phyloP scores from a whole-genome alignment of 2,888 invertebrate species.

The Campopleginae sp. region DNA sequence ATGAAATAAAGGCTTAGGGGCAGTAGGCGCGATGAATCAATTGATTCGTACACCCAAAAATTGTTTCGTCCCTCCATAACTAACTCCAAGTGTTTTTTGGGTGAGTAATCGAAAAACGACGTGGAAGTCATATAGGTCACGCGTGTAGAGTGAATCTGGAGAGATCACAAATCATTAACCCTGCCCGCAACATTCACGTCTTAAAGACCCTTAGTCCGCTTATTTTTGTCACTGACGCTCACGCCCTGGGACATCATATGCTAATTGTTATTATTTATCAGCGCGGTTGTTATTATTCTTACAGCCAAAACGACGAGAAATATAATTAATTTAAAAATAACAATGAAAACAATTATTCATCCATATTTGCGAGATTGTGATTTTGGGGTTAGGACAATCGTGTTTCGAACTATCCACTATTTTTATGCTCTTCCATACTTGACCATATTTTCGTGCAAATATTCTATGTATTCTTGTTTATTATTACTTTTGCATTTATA shows the following conservation, averaged over 20 bases:
- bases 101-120: conserved; percentile 5
- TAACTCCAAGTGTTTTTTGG: background rate
- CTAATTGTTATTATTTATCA: conserved; percentile 19
- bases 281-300: background rate
- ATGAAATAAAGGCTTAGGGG: background rate
- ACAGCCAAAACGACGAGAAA: background rate
- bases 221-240: conserved; percentile 6
- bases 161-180: conserved; percentile 26
- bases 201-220: conserved; percentile 16
- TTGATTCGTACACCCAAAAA: background rate
- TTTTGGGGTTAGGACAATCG: background rate
- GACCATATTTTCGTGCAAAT: background rate
- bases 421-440: background rate
- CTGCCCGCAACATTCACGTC: conserved; percentile 18
- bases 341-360: background rate
- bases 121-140: conserved; percentile 21
- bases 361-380: background rate
- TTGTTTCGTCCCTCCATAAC: background rate
- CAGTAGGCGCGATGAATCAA: background rate
- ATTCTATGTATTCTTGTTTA: background rate
- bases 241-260: background rate
- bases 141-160: conserved; percentile 28
- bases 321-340: background rate
- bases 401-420: background rate
- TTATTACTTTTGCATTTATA: background rate